These are phyloP conservation scores for Physocephala rufipes DNA, from an alignment of 2,888 invertebrate genomes.

Conservation along the genomic window DNA sequence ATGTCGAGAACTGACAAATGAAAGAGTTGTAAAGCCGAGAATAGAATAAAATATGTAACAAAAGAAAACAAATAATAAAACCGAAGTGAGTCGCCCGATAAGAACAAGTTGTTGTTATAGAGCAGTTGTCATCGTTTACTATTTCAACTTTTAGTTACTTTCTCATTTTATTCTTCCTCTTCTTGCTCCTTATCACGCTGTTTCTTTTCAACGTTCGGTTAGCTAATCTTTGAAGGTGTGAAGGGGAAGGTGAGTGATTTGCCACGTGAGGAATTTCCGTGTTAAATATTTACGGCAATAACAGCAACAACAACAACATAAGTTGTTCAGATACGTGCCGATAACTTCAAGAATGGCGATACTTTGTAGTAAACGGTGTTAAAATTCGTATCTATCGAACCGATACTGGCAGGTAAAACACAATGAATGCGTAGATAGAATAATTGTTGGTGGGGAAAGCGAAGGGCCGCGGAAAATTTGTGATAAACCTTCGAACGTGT, in stretches of 20 bases:
- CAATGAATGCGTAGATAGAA: too few relatives aligned
- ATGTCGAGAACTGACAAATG: background rate
- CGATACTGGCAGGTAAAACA: background rate
- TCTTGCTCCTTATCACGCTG: background rate
- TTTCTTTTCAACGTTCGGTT: background rate
- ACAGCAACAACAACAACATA: conserved; percentile 1
- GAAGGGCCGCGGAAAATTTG: background rate
- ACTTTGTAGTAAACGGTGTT: background rate
- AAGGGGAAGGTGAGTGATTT: background rate
- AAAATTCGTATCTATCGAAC: background rate
- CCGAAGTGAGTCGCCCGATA: background rate
- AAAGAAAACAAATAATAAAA: conserved; percentile 2
- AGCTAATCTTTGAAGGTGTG: background rate
- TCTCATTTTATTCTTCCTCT: background rate
- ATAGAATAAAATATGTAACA: background rate
- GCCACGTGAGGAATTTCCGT: conserved; percentile 36
- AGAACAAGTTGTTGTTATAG: background rate
- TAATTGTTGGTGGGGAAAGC: background rate
- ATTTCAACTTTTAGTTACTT: background rate
- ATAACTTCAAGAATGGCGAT: background rate
- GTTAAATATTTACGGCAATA: conserved; percentile 3
- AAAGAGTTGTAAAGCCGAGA: background rate
- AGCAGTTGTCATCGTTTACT: background rate
- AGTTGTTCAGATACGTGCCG: conserved; percentile 9
- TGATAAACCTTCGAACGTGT: background rate